Evolutionary conservation across 2,113 vertebrate species (phyloP), one percentile per base, ranked within the genome.

Genomic region (Dasypus novemcinctus): DNA sequence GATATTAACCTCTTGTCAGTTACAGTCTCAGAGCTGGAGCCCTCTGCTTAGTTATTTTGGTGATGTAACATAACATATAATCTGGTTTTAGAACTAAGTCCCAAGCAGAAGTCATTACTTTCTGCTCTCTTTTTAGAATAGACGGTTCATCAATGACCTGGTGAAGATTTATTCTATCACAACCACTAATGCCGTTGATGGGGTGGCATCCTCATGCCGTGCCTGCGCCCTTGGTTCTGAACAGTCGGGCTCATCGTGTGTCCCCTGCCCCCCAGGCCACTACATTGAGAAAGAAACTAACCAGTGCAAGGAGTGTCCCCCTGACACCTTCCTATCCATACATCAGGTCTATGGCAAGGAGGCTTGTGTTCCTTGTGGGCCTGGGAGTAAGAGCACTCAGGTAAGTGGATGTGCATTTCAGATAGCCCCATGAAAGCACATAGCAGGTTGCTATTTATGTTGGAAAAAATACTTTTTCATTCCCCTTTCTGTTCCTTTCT

Each of bases 111-210:
- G 38, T 95, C 92, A 31, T 96, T 96, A 64, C 97, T 95, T 87
- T 96, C 46, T 96, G 31, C 80, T 98, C 90, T 98, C 43, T 33
- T 96, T 98, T 64, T 98, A 99, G 99, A 98, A 98, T 87, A 99
- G 99, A 88, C 98, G 97, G 86, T 98, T 98, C 97, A 97, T 99
- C 96, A 99, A 99, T 41, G 99, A 99, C 38, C 94, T 99, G 95
- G 99, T 98, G 29, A 99, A 99, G 96, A 99, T 99, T 97, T 99
- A 99, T 98, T 99, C 99, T 82, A 99, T 99, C 97, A 98, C 97
- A 0, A 99, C 99, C 87, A 99, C 98, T 75, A 99, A 99, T 0
- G 99, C 99, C 0, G 97, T 98, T 29, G 99, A 99, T 0, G 99
- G 99, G 1, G 99, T 99, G 0, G 99, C 99, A 1, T 99, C 99